Percentiles rank a stretch among this genome's conserved stretches.
These are phyloP conservation scores for Zingel zingel DNA, from an alignment of 2,113 vertebrate genomes.

Conservation along the genomic window DNA sequence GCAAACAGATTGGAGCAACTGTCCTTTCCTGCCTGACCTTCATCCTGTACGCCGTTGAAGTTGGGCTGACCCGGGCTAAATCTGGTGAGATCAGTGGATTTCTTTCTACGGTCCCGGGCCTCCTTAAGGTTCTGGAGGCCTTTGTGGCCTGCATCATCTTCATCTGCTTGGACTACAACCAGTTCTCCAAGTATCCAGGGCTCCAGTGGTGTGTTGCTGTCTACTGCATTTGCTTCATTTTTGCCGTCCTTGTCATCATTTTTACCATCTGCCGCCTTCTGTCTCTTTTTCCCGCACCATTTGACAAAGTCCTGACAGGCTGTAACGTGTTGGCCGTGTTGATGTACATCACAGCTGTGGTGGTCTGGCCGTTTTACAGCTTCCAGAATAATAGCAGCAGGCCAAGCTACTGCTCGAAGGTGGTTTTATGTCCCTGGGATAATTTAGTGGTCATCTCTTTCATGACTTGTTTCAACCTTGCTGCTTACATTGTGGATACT, in stretches of 20 bases:
- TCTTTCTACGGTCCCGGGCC: constrained; percentile 88
- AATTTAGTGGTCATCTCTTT: constrained; percentile 81
- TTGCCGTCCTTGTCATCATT: constrained; percentile 87
- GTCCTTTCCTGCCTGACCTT: constrained; percentile 86
- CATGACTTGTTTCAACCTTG: constrained; percentile 88
- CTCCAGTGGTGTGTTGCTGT: constrained; percentile 90
- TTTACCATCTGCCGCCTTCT: constrained; percentile 87
- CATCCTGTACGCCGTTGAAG: constrained; percentile 84
- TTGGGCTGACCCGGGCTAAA: constrained; percentile 85
- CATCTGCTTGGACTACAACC: constrained; percentile 64
- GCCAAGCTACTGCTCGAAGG: rapidly evolving
- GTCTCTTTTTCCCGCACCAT: constrained; percentile 70
- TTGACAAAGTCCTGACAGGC: constrained; percentile 84
- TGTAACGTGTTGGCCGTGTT: constrained; percentile 86
- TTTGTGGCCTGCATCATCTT: constrained; percentile 92
- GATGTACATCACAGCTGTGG: constrained; percentile 87
- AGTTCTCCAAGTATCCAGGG: rapidly evolving
- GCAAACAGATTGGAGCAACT: constrained; percentile 76
- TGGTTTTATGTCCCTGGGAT: constrained; percentile 32
- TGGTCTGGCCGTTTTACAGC: constrained; percentile 91
- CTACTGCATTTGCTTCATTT: constrained; percentile 90
- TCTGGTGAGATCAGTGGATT: constrained; percentile 89
- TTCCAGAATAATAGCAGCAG: constrained; percentile 51
- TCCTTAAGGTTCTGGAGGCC: constrained; percentile 91
- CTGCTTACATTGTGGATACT: constrained; percentile 88